A percentile compares a stretch with the other conserved stretches of the same genome.
phyloP scores from a whole-genome alignment of 1,140 invertebrate species.

The Diprion similis region DNA sequence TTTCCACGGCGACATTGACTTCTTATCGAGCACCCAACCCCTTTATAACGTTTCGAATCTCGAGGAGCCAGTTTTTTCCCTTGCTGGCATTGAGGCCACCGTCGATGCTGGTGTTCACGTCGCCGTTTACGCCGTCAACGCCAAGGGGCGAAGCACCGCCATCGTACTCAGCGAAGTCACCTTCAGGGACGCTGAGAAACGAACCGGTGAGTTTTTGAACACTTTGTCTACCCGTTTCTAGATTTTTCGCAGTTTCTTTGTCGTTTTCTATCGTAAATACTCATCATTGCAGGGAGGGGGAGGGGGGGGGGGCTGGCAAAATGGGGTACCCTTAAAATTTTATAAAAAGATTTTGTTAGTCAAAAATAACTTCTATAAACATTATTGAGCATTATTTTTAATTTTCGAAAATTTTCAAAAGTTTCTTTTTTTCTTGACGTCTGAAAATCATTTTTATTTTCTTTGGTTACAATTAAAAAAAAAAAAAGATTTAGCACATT shows the following conservation, averaged over 20 bases:
- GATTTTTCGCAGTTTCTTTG: neutral
- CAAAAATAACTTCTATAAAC: too few species aligned
- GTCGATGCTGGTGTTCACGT: conserved; percentile 76
- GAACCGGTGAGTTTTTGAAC: conserved; percentile 70
- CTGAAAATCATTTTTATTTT: too few species aligned
- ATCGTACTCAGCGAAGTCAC: conserved; percentile 77
- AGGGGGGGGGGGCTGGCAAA: too few species aligned
- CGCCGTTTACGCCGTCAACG: conserved; percentile 78
- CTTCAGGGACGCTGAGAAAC: conserved; percentile 80
- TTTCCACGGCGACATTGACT: conserved; percentile 66
- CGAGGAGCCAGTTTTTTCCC: conserved; percentile 71
- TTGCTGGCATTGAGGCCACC: conserved; percentile 73
- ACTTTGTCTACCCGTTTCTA: neutral
- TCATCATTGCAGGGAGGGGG: too few species aligned
- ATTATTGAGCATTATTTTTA: too few species aligned
- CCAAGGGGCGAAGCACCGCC: conserved; percentile 77
- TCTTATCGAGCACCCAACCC: conserved; percentile 51
- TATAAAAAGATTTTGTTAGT: too few species aligned
- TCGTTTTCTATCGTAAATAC: neutral
- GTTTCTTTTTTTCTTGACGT: too few species aligned
- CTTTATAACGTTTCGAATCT: conserved; percentile 71
- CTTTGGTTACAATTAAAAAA: too few species aligned
- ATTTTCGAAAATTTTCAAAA: too few species aligned
- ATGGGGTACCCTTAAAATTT: too few species aligned
- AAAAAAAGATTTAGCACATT: too few species aligned